Evolutionary conservation across 2,797 vertebrate species (phyloP), one percentile per base, ranked within the genome.

Genomic region (Sebastes goodei): DNA sequence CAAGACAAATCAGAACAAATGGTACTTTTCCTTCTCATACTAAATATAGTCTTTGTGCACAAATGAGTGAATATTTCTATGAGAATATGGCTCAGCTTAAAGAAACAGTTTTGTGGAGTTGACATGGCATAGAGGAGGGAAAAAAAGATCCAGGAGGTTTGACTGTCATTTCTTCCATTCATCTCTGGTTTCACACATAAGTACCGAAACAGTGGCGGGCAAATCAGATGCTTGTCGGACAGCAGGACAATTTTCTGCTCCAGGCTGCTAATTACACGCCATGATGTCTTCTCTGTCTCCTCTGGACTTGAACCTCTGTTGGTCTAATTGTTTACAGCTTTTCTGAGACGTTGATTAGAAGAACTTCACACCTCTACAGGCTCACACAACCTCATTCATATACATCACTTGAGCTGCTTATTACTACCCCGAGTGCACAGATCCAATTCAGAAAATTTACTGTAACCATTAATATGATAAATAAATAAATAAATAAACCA

Each of bases 141-240:
- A 23, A 23, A 64, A 21, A 5, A 30, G 4, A 52, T 55, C 4
- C 53, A 25, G 7, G 12, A 14, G 7, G 20, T 33, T 38, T 33
- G 27, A 3, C 27, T 21, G 30, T 57, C 23, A 71, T 62, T 74
- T 71, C 68, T 21, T 68, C 57, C 72, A 80, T 90, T 93, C 76
- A 86, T 89, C 87, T 84, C 66, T 62, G 29, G 42, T 91, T 92
- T 93, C 90, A 92, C 88, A 75, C 89, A 35, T 92, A 90, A 93
- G 77, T 85, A 82, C 87, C 90, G 90, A 87, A 84, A 92, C 90
- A 92, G 84, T 75, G 62, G 89, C 84, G 80, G 71, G 76, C 7
- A 94, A 93, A 94, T 93, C 85, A 86, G 85, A 83, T 60, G 38
- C 71, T 69, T 94, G 93, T 94, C 57, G 70, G 74, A 92, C 93